Conservation (phyloP, 2,888 invertebrate genomes). For the Salpingus planirostris region DNA sequence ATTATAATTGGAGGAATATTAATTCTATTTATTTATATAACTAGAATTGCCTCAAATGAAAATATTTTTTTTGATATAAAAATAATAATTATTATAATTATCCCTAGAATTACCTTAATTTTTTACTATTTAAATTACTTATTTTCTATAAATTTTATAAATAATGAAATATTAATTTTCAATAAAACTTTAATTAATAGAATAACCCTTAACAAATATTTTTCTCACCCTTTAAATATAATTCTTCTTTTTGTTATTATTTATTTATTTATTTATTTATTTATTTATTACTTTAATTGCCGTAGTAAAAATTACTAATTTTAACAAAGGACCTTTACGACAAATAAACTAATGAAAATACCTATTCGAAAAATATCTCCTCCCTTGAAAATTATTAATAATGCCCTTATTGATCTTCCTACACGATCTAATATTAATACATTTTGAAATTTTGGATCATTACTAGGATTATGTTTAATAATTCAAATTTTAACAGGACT, state of each 20-base stretch:
- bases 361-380: conserved; percentile 44
- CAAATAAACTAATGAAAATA: conserved; percentile 44
- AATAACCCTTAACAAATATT: conserved; percentile 44
- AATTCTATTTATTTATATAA: conserved; percentile 57
- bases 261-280: too few species aligned
- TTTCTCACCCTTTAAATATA: conserved; percentile 45
- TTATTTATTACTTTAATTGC: conserved; percentile 52
- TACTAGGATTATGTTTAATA: conserved; percentile 53
- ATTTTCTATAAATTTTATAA: conserved; percentile 9
- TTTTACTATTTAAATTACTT: background rate
- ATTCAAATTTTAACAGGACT: conserved; percentile 60
- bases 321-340: conserved; percentile 48
- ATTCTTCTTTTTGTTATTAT: conserved; percentile 47
- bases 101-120: conserved; percentile 1
- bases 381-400: conserved; percentile 50
- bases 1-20: conserved; percentile 55
- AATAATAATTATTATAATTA: conserved; percentile 7
- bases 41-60: conserved; percentile 48
- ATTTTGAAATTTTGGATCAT: conserved; percentile 63
- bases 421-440: conserved; percentile 52
- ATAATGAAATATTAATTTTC: conserved; percentile 9
- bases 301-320: conserved; percentile 51
- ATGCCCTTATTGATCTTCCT: conserved; percentile 51
- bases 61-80: conserved; percentile 9
- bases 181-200: conserved; percentile 13